These are phyloP conservation scores for Artemisiospiza belli DNA, from an alignment of 2,113 vertebrate genomes.

Conservation along the genomic window DNA sequence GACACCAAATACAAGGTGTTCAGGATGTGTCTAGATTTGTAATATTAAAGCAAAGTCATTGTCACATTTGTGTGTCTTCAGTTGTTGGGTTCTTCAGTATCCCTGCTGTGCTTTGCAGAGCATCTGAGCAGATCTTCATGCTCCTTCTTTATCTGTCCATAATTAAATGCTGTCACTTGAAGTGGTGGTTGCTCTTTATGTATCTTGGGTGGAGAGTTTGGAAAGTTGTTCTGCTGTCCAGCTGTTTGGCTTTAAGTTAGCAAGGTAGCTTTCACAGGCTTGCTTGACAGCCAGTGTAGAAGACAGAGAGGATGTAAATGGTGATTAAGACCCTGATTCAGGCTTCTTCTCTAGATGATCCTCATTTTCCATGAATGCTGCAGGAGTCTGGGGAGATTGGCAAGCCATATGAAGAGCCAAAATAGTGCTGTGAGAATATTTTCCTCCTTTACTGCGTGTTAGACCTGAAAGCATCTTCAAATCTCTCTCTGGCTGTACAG, in stretches of 20 bases:
- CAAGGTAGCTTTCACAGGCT: background rate
- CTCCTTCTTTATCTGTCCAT: background rate
- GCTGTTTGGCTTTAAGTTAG: background rate
- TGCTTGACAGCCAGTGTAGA: background rate
- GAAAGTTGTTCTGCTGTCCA: background rate
- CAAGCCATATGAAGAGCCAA: background rate
- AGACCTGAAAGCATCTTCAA: background rate
- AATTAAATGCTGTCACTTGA: background rate
- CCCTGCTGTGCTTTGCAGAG: background rate
- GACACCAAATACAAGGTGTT: background rate
- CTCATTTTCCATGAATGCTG: background rate
- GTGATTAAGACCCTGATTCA: background rate
- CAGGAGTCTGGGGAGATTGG: background rate
- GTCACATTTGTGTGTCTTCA: background rate
- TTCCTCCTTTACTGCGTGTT: background rate
- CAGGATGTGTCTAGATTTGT: background rate
- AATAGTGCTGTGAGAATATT: background rate
- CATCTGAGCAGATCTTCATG: background rate
- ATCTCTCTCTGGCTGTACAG: background rate
- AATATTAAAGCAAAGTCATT: background rate
- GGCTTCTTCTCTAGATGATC: background rate
- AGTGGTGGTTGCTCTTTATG: background rate
- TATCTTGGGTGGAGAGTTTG: background rate
- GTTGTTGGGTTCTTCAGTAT: background rate
- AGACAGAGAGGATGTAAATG: background rate